phyloP scores from a whole-genome alignment of 2,888 invertebrate species.

The Pecten maximus region DNA sequence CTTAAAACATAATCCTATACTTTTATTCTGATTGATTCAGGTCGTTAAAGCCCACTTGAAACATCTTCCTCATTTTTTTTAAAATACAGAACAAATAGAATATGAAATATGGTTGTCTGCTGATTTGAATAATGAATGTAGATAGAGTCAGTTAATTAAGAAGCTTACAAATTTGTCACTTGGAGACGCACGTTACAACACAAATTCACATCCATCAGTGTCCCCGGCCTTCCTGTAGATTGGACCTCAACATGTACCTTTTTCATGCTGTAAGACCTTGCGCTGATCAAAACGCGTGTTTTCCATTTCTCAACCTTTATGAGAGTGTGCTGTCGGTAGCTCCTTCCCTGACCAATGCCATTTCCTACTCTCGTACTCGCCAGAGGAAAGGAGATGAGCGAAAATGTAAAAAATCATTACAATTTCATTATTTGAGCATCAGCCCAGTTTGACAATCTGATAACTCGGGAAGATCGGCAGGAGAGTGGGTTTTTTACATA shows the following conservation, averaged over 20 bases:
- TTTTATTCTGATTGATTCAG: background rate
- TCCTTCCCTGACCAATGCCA: constrained; percentile 18
- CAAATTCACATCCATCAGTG: constrained; percentile 2
- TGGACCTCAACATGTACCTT: constrained; percentile 4
- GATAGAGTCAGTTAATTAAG: constrained; percentile 21
- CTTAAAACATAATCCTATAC: background rate
- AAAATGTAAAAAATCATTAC: constrained; percentile 35
- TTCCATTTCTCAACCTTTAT: constrained; percentile 7
- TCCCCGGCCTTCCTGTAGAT: background rate
- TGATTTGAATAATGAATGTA: constrained; percentile 1
- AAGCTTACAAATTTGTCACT: background rate
- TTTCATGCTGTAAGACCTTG: background rate
- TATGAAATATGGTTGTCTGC: background rate
- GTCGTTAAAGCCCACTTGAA: background rate
- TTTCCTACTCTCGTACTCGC: constrained; percentile 5
- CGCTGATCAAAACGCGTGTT: constrained; percentile 5
- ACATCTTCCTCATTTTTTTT: background rate
- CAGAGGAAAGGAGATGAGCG: constrained; percentile 33
- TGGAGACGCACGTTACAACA: background rate
- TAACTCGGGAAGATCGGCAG: constrained; percentile 30
- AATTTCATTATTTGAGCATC: constrained; percentile 35
- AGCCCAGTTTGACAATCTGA: constrained; percentile 35
- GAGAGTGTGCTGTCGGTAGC: constrained; percentile 15
- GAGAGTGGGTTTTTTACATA: constrained; percentile 35
- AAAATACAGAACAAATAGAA: background rate